Base-by-base conservation (phyloP, 2,113 vertebrate species). In the Callocephalon fimbriatum region DNA sequence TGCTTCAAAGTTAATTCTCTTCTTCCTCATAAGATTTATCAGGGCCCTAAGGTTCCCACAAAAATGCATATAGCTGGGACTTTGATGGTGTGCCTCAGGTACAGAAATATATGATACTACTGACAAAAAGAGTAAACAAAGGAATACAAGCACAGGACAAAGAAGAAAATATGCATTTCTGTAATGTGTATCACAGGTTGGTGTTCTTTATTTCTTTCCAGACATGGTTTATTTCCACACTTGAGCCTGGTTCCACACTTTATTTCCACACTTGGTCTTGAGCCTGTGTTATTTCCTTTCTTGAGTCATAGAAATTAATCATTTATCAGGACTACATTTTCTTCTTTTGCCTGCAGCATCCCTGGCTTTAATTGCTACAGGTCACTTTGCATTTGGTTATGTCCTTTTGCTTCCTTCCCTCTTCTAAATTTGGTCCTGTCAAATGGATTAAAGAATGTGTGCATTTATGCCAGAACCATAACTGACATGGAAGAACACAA, bases 261-360 rank as follows among this genome's bases (percentile, higher is more conserved):
- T 66, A 73, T 61, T 79, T 86, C 67, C 12, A 88, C 20, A 75
- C 15, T 19, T 27, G 8, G 14, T 92, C 45, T 45, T 70, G 12
- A 90, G 59, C 32, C n/a, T 44, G 5, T 75, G 63, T 37, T 79
- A 68, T 85, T 91, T 66, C 35, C 22, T 25, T 79, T 76, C 74
- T 63, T 25, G 66, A 79, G 71, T 70, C 50, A 58, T 53, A n/a
- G 63, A 91, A 75, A 88, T 93, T 44, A 86, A 95, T 83, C 29
- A 92, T 95, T 90, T 82, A 97, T 79, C 71, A 92, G 50, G 67
- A 93, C 90, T 79, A 54, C 58, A 79, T 67, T 90, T 83, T 42
- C 53, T 53, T 73, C 21, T 7, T 3, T 66, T 94, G 93, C 92
- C 95, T 93, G 78, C 87, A 93, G 96, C 95, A 89, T 42, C 32